Evolutionary conservation across 2,113 vertebrate genomes (phyloP), one percentile per base, ranked within the genome.

Genomic region (Thomomys bottae): DNA sequence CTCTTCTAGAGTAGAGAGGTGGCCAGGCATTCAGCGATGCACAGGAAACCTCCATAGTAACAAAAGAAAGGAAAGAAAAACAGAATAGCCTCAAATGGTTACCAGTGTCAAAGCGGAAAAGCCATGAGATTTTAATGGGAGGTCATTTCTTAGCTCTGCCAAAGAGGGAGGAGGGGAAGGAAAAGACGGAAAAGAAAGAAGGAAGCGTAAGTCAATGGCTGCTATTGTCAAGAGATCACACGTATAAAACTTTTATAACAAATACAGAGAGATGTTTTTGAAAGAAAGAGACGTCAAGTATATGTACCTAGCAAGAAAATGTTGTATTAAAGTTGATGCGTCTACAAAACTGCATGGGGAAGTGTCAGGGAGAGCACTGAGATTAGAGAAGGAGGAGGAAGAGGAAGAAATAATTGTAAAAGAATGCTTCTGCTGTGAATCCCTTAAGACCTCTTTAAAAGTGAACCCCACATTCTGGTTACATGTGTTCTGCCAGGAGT

Each of bases 401-500:
- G 3, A 7, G 3, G 26, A 32, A 7, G 18, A 23, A 38, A 57
- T 18, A 38, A 85, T 34, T 61, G 8, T 54, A 80, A 79, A 66
- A 28, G 10, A 38, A 6, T 34, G 3, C 32, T 68, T 57, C n/a
- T 45, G 3, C 10, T 81, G 57, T 4, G 30, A 15, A 1, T 18
- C 63, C 73, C 71, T 87, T 57, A 3, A 79, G 49, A 59, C 14
- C 1, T 30, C 84, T 72, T 34, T 64, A 36, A 79, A 88, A 82
- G 30, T 38, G 24, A 71, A 49, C 3, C n/a, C 71, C 36, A 18
- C 30, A 88, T 78, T 95, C 96, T 81, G 93, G 88, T 94, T 95
- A 88, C 84, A 90, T 34, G 84, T 92, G 96, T 97, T 96, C 96
- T 83, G 92, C 93, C 83, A 97, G 97, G 97, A 97, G 96, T 96